These are phyloP conservation scores for Ooceraea biroi DNA, from an alignment of 1,140 invertebrate species.

Conservation along the genomic window DNA sequence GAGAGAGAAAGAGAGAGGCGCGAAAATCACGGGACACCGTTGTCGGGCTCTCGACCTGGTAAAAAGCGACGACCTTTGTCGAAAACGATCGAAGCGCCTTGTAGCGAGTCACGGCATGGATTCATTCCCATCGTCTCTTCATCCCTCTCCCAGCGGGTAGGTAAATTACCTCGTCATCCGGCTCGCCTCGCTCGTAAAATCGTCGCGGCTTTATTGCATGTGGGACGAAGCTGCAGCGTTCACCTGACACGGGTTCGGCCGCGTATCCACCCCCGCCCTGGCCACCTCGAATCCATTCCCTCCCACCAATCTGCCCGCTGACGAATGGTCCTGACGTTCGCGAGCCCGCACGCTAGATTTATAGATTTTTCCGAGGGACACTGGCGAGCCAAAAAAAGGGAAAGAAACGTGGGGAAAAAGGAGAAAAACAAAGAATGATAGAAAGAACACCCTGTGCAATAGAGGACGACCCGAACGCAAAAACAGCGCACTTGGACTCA, in stretches of 20 bases:
- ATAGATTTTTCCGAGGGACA: conserved; percentile 71
- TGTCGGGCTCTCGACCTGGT: background rate
- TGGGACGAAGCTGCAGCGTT: conserved; percentile 59
- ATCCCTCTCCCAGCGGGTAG: conserved; percentile 47
- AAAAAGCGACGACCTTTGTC: conserved; percentile 56
- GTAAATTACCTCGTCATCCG: conserved; percentile 71
- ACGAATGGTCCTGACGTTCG: conserved; percentile 75
- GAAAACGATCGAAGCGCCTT: conserved; percentile 53
- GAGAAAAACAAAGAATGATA: conserved; percentile 44
- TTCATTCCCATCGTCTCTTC: conserved; percentile 52
- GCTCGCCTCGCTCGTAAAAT: conserved; percentile 70
- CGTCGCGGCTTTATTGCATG: conserved; percentile 71
- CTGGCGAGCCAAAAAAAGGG: conserved; percentile 36
- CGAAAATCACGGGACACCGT: conserved; percentile 26
- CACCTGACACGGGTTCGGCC: conserved; percentile 51
- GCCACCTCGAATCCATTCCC: conserved; percentile 48
- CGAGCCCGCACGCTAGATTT: conserved; percentile 67
- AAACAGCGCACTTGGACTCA: conserved; percentile 49
- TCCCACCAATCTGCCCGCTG: conserved; percentile 70
- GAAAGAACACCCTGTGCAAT: conserved; percentile 51
- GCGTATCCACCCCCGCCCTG: background rate
- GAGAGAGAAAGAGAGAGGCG: conserved; percentile 31
- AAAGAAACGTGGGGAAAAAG: background rate
- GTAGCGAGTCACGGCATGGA: conserved; percentile 59
- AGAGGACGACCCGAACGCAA: background rate